Evolutionary conservation across 1,140 invertebrate species (phyloP), one percentile per base, ranked within the genome.

Genomic region (Thaumatotibia leucotreta): DNA sequence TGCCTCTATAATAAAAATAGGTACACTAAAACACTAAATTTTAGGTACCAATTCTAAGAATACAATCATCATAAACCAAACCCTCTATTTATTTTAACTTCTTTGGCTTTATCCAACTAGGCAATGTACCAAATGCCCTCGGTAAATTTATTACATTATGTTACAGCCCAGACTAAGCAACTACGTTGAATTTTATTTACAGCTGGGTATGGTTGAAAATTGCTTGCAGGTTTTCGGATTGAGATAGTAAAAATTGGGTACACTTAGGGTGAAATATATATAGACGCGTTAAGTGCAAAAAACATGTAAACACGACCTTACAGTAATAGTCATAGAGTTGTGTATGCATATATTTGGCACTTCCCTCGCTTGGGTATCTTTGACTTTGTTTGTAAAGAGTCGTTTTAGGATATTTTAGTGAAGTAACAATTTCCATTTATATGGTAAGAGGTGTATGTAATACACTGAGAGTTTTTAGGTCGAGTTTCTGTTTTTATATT

Each of bases 121-220:
- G 52, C 52, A 58, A 29, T 58, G 52, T 58, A 58, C 52, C 52
- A 58, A 58, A 58, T 58, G 29, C 52, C 24, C 52, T 58, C 52
- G 29, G 52, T 58, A 58, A 58, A 58, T 58, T 58, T 58, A 58
- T 58, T 58, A 58, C 52, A 58, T 58, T 58, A 27, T 24, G 52
- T 58, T 58, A 58, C 29, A 14, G 52, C 52, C n/a, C 9, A 14
- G 9, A 14, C 52, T 14, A 11, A n/a, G 2, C 11, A 27, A 14
- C 23, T 6, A 31, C 10, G 29, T 14, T n/a, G 4, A 31, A 58
- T 24, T 29, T 2, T 31, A 58, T 2, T n/a, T 0, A 58, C 23
- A 58, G 14, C 14, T 4, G 6, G 2, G 5, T 54, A n/a, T 29
- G n/a, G 14, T 4, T 29, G 4, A 14, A n/a, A 27, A n/a, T 58